Percentiles rank a stretch among this genome's conserved stretches.
phyloP scores from a whole-genome alignment of 1,140 invertebrate species.

The Notospermus geniculatus region DNA sequence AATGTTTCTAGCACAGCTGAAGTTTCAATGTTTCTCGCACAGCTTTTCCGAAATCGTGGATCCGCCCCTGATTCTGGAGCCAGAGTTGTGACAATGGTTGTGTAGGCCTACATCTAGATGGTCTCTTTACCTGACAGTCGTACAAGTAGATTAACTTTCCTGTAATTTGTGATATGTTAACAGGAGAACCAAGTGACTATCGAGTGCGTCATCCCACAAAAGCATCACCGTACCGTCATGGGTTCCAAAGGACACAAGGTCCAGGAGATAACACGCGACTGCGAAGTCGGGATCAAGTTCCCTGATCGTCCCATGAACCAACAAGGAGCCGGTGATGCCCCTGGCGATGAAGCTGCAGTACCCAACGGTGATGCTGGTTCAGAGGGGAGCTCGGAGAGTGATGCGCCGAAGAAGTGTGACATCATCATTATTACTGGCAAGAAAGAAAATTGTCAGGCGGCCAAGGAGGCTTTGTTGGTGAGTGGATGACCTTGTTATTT shows the following conservation, averaged over 20 bases:
- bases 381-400: conserved; percentile 16
- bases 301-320: conserved; percentile 42
- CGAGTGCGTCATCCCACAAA: conserved; percentile 52
- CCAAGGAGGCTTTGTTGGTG: conserved; percentile 51
- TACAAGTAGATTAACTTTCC: no score
- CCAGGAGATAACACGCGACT: conserved; percentile 47
- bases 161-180: conserved; percentile 5
- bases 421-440: conserved; percentile 53
- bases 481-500: conserved; percentile 6
- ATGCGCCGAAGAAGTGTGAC: conserved; percentile 34
- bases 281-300: conserved; percentile 55
- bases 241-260: conserved; percentile 51
- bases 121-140: no score
- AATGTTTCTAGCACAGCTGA: no score
- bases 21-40: no score
- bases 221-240: conserved; percentile 55
- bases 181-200: conserved; percentile 52
- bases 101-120: no score
- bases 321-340: neutral
- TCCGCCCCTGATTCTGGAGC: no score
- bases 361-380: conserved; percentile 37
- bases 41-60: no score
- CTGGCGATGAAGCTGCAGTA: conserved; percentile 12
- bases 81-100: no score
- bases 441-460: conserved; percentile 51